phyloP scores from a whole-genome alignment of 2,113 vertebrate genomes.

The Pao palembangensis region DNA sequence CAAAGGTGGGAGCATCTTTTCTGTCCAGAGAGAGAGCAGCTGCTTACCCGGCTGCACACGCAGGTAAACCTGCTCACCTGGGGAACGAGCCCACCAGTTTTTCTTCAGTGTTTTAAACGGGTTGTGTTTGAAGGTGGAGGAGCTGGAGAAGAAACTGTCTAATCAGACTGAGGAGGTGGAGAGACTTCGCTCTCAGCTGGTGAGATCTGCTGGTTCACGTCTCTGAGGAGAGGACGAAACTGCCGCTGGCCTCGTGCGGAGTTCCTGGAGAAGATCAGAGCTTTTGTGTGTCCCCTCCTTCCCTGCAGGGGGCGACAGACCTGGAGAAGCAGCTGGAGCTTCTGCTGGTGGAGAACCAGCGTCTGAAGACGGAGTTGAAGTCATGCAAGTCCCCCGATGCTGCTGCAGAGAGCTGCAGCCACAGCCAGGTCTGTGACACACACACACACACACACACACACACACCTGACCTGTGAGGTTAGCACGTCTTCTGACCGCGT shows the following conservation, averaged over 20 bases:
- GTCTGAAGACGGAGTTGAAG: constrained; percentile 85
- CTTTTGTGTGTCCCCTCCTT: neutral
- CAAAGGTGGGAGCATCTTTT: constrained; percentile 40
- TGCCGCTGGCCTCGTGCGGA: too few relatives aligned
- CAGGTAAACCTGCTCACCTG: constrained; percentile 75
- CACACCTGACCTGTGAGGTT: neutral
- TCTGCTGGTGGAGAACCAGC: constrained; percentile 86
- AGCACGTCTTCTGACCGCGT: too few relatives aligned
- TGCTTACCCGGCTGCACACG: constrained; percentile 75
- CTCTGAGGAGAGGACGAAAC: neutral
- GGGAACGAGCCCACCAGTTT: neutral
- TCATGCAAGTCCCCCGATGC: constrained; percentile 71
- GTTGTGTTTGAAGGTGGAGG: constrained; percentile 76
- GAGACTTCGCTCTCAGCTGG: constrained; percentile 84
- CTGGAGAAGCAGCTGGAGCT: constrained; percentile 91
- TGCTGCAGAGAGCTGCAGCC: constrained; percentile 51
- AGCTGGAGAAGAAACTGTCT: constrained; percentile 83
- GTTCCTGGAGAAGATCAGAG: too few relatives aligned
- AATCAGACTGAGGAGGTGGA: constrained; percentile 85
- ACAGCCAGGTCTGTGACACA: constrained; percentile 71
- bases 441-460: neutral
- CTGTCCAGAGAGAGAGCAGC: constrained; percentile 69
- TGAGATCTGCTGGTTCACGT: constrained; percentile 37
- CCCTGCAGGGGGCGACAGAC: constrained; percentile 84
- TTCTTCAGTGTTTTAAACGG: neutral